Evolutionary conservation across 2,113 vertebrate genomes (phyloP).

Genomic region (Rhynchomys soricoides): DNA sequence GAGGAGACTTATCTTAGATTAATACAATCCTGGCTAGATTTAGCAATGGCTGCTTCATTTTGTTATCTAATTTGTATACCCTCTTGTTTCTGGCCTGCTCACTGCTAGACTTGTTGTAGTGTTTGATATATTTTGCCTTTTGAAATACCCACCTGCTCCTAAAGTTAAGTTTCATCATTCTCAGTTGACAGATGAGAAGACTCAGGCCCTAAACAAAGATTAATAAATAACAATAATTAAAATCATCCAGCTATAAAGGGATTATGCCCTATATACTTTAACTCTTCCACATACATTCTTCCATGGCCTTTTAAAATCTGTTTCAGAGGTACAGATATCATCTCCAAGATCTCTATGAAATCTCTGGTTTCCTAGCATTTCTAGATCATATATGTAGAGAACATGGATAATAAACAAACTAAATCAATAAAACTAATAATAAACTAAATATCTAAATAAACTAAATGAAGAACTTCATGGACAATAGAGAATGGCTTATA

Average conservation of each 20-base stretch:
- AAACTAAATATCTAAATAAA: background rate
- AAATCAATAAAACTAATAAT: too few species aligned
- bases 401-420: background rate
- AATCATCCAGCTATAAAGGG: background rate
- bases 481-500: background rate
- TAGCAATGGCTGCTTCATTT: background rate
- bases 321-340: background rate
- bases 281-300: background rate
- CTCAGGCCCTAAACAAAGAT: background rate
- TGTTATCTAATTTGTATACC: background rate
- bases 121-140: background rate
- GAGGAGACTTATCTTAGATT: background rate
- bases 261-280: background rate
- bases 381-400: background rate
- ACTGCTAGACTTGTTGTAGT: background rate
- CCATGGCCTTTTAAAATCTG: background rate
- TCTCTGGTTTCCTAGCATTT: background rate
- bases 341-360: background rate
- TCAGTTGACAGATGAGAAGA: conserved; percentile 13
- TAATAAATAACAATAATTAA: background rate
- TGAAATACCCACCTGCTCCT: background rate
- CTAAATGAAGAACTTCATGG: background rate
- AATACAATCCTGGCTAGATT: background rate
- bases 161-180: background rate
- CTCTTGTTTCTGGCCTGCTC: background rate